Conservation (phyloP, 2,888 invertebrate genomes). For the Hemicrepidius hirtus region DNA sequence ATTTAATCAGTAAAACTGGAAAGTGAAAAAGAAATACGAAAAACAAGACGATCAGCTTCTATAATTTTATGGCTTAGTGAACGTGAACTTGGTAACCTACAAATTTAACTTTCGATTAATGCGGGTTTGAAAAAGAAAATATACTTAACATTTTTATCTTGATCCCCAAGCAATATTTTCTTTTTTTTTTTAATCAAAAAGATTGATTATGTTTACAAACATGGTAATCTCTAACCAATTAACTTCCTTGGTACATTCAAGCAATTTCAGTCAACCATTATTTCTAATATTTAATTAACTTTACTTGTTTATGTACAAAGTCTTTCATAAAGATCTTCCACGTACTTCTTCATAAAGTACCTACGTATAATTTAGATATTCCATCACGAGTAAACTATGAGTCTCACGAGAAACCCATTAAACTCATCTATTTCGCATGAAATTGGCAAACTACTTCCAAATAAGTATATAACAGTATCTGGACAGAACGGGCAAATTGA, state of each 20-base stretch:
- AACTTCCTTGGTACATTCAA: neutral
- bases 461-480: conserved; percentile 54
- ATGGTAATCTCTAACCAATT: neutral
- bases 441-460: conserved; percentile 54
- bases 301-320: no score
- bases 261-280: conserved; percentile 11
- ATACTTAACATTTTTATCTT: no score
- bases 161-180: no score
- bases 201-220: neutral
- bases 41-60: no score
- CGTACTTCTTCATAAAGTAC: conserved; percentile 18
- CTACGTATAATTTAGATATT: conserved; percentile 36
- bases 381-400: conserved; percentile 39
- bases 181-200: no score
- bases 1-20: no score
- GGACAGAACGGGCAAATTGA: conserved; percentile 47
- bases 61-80: no score
- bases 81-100: no score
- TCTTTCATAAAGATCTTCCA: conserved; percentile 9
- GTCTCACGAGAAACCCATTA: conserved; percentile 51
- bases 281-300: conserved; percentile 9
- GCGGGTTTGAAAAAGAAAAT: no score
- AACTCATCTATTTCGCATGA: conserved; percentile 48
- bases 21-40: no score
- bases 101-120: no score